Base-by-base conservation (phyloP, 2,797 vertebrate genomes). In the Sciaenops ocellatus region DNA sequence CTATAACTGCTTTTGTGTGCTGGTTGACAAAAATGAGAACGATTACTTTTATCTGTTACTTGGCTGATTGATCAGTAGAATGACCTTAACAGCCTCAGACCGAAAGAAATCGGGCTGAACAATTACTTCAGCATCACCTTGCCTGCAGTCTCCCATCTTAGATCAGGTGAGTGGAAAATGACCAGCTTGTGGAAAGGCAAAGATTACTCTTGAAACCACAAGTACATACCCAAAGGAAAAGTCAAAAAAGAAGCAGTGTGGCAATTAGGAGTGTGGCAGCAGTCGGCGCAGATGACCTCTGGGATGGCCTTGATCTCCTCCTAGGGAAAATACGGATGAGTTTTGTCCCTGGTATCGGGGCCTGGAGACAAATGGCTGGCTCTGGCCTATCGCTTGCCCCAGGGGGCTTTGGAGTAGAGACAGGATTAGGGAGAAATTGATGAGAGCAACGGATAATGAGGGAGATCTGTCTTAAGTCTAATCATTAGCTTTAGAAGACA, bases 361-460 rank as follows among this genome's bases (percentile, higher is more conserved):
- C 60, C 67, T 50, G 47, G 79, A 91, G 90, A 92, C 73, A 90
- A 92, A 92, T 92, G 78, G 82, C 75, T 68, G 76, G 79, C 69
- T 75, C 8, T 60, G 84, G 85, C 72, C 90, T 90, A 87, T 91
- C 76, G 5, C 70, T 86, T 64, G 63, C 81, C 84, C 87, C 48
- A 8, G 24, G 77, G 84, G 85, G 71, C 76, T 80, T 75, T 26
- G 50, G 68, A 86, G 83, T 80, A 75, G 78, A 82, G 86, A 92
- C 86, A 85, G 90, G 93, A 95, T 95, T 93, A 95, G 78, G 82
- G 83, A 65, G 86, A 85, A 89, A 93, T 86, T 83, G 91, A 92
- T 91, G 92, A 90, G 79, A 81, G 89, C 66, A 61, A 78, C 28
- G 50, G 89, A 89, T 93, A 94, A 93, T 93, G 92, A 93, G 92